Percentiles rank a stretch among this genome's conserved stretches.
phyloP scores from a whole-genome alignment of 2,888 invertebrate genomes.

The Pelosia muscerda region DNA sequence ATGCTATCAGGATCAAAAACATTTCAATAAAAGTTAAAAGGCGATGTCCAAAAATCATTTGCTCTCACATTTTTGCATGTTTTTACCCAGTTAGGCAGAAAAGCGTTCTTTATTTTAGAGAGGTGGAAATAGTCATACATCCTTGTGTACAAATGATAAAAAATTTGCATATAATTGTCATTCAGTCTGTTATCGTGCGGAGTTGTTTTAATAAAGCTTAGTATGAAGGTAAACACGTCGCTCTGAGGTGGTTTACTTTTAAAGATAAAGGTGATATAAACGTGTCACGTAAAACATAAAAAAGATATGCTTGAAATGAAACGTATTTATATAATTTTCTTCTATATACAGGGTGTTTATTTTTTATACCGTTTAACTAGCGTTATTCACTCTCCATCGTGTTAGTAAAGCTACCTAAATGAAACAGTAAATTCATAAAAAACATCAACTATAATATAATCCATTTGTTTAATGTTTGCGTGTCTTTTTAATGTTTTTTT shows the following conservation, averaged over 20 bases:
- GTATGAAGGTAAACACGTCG: neutral
- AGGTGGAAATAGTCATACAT: neutral
- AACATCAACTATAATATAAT: no score
- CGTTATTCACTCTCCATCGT: no score
- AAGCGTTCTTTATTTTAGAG: no score
- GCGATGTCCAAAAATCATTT: neutral
- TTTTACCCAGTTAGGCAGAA: neutral
- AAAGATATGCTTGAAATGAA: neutral
- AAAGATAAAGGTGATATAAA: neutral
- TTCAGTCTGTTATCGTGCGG: neutral
- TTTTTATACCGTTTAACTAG: no score
- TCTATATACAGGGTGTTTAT: neutral
- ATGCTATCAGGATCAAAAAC: neutral
- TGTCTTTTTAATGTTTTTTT: no score
- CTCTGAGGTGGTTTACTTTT: neutral
- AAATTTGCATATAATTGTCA: neutral
- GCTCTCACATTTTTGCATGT: neutral
- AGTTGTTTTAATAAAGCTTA: constrained; percentile 11
- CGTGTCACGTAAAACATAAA: neutral
- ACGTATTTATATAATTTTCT: neutral
- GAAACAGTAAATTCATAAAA: no score
- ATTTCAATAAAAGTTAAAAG: neutral
- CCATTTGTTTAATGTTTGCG: no score
- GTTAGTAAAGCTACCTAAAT: no score
- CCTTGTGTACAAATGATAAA: neutral